Conservation (phyloP, 2,888 invertebrate genomes). For the Cephus nigrinus region DNA sequence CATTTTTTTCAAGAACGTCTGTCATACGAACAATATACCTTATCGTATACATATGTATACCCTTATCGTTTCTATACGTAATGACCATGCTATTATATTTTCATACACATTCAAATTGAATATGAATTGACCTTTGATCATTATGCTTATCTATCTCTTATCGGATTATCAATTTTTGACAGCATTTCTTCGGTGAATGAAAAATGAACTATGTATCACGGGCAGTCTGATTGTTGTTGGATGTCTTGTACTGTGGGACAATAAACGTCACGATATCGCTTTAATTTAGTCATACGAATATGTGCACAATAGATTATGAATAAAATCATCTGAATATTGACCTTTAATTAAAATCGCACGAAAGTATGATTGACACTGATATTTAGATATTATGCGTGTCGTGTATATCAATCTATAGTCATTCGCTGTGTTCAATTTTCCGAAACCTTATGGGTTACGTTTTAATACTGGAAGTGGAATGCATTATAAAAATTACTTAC, state of each 20-base stretch:
- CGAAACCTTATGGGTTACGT: neutral
- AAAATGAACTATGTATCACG: neutral
- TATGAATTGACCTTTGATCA: neutral
- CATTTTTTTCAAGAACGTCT: neutral
- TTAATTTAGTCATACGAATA: neutral
- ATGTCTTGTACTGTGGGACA: neutral
- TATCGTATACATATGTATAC: too few species aligned
- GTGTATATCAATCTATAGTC: neutral
- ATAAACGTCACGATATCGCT: neutral
- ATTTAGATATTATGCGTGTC: neutral
- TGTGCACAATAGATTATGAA: neutral
- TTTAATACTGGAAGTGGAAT: neutral
- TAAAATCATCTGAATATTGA: neutral
- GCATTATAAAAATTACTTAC: neutral
- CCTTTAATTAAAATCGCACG: neutral
- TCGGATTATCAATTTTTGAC: neutral
- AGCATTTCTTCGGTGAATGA: neutral
- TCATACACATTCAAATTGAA: neutral
- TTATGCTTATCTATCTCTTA: neutral
- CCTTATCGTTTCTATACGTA: neutral
- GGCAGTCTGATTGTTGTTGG: neutral
- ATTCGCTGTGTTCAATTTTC: neutral
- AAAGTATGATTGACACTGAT: neutral
- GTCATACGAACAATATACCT: neutral
- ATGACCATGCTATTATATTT: neutral